Conservation (phyloP, 2,113 vertebrate species). For the Percopsis transmontana region DNA sequence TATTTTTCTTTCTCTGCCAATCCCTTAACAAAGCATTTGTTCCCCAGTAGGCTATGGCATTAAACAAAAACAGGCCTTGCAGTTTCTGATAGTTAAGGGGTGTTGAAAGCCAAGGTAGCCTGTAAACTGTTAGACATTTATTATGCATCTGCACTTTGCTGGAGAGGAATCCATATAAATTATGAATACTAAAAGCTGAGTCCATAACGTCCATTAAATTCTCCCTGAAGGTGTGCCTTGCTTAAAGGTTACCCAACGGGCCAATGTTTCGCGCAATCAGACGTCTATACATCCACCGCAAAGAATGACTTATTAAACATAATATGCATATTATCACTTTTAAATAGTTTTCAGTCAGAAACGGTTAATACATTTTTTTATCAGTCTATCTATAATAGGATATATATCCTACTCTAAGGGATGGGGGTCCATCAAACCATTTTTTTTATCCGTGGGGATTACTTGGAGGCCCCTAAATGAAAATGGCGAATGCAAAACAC, state of each 20-base stretch:
- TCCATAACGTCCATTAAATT: slow-evolving; percentile 79
- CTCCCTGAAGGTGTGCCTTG: slow-evolving; percentile 66
- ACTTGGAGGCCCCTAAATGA: too few relatives aligned
- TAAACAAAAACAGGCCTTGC: slow-evolving; percentile 61
- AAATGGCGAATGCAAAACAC: too few relatives aligned
- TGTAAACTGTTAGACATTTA: slow-evolving; percentile 76
- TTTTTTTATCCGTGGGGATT: too few relatives aligned
- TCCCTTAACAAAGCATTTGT: slow-evolving; percentile 41
- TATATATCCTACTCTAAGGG: too few relatives aligned
- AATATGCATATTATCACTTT: slow-evolving; percentile 25
- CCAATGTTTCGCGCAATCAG: slow-evolving; percentile 39
- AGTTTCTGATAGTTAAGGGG: slow-evolving; percentile 67
- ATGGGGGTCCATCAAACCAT: too few relatives aligned
- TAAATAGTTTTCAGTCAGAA: slow-evolving; percentile 9
- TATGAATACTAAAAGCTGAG: slow-evolving; percentile 84
- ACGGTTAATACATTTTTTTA: background rate
- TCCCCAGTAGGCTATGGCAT: slow-evolving; percentile 55
- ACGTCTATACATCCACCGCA: slow-evolving; percentile 39
- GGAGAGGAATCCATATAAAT: slow-evolving; percentile 78
- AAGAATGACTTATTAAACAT: slow-evolving; percentile 12
- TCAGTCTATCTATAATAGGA: too few relatives aligned
- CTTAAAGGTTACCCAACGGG: slow-evolving; percentile 60
- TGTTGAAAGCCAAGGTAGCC: slow-evolving; percentile 70
- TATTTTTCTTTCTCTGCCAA: slow-evolving; percentile 14
- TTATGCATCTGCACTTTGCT: slow-evolving; percentile 80